Conservation (phyloP, 2,888 invertebrate genomes). For the Argynnis bischoffii region DNA sequence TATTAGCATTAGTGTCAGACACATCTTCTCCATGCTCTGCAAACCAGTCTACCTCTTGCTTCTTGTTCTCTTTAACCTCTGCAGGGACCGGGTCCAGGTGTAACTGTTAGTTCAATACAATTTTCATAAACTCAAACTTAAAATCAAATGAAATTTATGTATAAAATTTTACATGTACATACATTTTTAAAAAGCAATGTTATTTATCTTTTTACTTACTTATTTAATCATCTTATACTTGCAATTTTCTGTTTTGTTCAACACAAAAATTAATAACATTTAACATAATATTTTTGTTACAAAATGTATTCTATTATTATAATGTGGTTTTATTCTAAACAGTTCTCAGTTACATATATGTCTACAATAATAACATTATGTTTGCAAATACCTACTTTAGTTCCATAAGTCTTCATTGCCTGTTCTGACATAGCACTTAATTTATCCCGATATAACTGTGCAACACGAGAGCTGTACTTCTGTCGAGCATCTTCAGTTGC, state of each 20-base stretch:
- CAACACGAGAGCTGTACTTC: conserved; percentile 98
- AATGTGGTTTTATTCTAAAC: no score
- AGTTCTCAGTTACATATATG: no score
- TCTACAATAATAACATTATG: no score
- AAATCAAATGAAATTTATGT: no score
- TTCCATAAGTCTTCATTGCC: conserved; percentile 94
- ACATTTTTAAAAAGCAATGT: no score
- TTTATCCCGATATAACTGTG: conserved; percentile 96
- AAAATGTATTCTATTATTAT: no score
- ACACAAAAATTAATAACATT: no score
- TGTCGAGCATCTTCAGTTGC: conserved; percentile 95
- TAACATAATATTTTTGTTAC: no score
- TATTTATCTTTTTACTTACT: no score
- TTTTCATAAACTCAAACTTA: no score
- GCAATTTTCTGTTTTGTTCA: neutral
- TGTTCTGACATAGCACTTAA: conserved; percentile 90
- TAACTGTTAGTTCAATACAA: conserved; percentile 72
- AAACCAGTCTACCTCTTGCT: conserved; percentile 95
- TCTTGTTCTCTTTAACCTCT: conserved; percentile 83
- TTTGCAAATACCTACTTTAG: conserved; percentile 88
- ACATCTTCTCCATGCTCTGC: conserved; percentile 83
- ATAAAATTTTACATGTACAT: no score
- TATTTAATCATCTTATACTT: no score
- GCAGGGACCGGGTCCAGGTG: conserved; percentile 85
- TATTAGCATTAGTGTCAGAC: conserved; percentile 67